Percentiles rank a stretch among this genome's conserved stretches.
Conservation (phyloP, 2,797 vertebrate species). For the Spondyliosoma cantharus region DNA sequence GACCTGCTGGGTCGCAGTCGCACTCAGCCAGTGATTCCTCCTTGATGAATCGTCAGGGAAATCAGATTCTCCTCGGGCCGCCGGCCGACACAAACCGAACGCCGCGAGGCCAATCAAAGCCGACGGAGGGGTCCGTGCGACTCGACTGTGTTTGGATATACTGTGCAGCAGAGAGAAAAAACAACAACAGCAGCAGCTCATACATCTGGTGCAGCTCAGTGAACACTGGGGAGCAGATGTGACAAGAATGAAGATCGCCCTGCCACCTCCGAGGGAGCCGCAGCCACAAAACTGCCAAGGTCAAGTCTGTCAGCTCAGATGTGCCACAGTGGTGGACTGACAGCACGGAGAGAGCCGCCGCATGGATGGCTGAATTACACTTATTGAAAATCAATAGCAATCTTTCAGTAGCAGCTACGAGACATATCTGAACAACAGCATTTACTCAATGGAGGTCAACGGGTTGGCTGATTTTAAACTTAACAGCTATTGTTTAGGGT, state of each 20-base stretch:
- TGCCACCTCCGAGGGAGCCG: conserved; percentile 55
- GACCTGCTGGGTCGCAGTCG: conserved; percentile 60
- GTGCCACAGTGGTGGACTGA: conserved; percentile 66
- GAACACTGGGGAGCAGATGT: conserved; percentile 59
- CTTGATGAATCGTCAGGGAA: conserved; percentile 63
- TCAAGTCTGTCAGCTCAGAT: conserved; percentile 69
- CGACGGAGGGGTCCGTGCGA: conserved; percentile 21
- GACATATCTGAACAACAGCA: conserved; percentile 66
- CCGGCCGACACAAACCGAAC: conserved; percentile 55
- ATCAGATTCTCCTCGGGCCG: conserved; percentile 56
- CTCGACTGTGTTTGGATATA: conserved; percentile 24
- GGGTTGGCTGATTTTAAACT: conserved; percentile 20
- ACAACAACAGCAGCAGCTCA: conserved; percentile 35
- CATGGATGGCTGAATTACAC: conserved; percentile 69
- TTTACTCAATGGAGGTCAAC: conserved; percentile 60
- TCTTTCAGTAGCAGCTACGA: conserved; percentile 74
- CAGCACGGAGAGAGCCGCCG: conserved; percentile 63
- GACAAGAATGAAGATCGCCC: conserved; percentile 61
- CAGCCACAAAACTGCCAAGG: conserved; percentile 66
- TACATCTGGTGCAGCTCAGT: conserved; percentile 48
- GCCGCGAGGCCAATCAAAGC: conserved; percentile 43
- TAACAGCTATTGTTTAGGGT: background rate
- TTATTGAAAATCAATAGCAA: conserved; percentile 86
- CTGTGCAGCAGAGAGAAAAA: conserved; percentile 22
- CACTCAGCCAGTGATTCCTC: conserved; percentile 45